phyloP scores from a whole-genome alignment of 92 coral and sea anemone genomes.

The Phenganax stokvisi region DNA sequence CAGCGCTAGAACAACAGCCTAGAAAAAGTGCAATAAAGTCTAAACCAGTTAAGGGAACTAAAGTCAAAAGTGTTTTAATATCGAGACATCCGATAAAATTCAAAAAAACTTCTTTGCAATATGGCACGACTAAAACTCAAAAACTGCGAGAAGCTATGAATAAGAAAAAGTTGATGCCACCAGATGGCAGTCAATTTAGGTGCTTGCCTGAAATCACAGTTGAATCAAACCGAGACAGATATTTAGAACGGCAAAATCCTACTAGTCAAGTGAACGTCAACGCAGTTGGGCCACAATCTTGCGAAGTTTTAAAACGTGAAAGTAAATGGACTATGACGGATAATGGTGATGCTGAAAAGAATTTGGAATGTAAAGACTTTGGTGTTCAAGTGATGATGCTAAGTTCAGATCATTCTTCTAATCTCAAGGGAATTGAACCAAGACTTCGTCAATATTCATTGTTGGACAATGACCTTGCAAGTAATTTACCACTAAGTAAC shows the following conservation, averaged over 20 bases:
- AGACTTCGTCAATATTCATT: neutral
- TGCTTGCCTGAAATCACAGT: slow-evolving; percentile 1
- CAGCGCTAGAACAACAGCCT: slow-evolving; percentile 1
- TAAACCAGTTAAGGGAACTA: neutral
- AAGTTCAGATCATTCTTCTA: neutral
- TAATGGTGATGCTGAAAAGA: neutral
- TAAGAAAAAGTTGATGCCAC: slow-evolving; percentile 36
- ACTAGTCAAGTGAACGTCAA: neutral
- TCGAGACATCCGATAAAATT: slow-evolving; percentile 62
- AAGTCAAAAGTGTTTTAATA: slow-evolving; percentile 33
- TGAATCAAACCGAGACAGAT: slow-evolving; percentile 20
- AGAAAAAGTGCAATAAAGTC: neutral
- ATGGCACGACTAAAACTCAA: slow-evolving; percentile 84
- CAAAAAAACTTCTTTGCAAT: slow-evolving; percentile 60
- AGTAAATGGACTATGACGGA: neutral
- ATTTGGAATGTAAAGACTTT: neutral
- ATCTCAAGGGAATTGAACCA: no score
- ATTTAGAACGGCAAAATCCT: slow-evolving; percentile 18
- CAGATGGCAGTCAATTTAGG: neutral
- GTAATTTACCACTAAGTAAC: neutral
- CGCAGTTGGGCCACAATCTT: neutral
- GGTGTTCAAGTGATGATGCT: slow-evolving; percentile 4
- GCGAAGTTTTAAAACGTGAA: neutral
- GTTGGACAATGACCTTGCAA: neutral
- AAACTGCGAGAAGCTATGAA: slow-evolving; percentile 70